Conservation (phyloP, 2,888 invertebrate species). For the Drosophila setosimentum region DNA sequence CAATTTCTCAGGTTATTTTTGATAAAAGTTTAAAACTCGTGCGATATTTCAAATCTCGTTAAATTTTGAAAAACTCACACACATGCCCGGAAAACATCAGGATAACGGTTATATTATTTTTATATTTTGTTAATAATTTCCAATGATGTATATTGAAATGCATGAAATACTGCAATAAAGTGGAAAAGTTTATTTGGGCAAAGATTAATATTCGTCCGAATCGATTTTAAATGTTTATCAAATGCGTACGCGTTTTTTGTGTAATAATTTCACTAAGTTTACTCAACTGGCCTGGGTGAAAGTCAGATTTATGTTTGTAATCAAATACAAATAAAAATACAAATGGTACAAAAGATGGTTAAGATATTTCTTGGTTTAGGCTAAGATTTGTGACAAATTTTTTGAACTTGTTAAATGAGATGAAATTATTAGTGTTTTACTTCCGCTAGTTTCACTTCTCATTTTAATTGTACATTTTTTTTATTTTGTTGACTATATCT, state of each 20-base stretch:
- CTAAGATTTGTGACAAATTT: neutral
- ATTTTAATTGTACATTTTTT: neutral
- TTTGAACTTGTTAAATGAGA: neutral
- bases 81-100: neutral
- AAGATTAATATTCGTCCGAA: neutral
- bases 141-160: neutral
- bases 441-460: neutral
- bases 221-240: neutral
- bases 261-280: too few species aligned
- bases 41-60: neutral
- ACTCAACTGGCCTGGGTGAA: neutral
- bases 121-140: neutral
- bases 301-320: neutral
- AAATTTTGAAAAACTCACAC: neutral
- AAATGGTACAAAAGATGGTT: too few species aligned
- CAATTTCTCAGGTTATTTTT: neutral
- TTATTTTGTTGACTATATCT: too few species aligned
- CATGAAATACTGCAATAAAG: too few species aligned
- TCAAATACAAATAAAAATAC: too few species aligned
- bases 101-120: neutral
- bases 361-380: neutral
- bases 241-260: neutral
- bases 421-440: too few species aligned
- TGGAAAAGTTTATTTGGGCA: neutral
- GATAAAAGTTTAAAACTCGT: neutral